A percentile compares a stretch with the other conserved stretches of the same genome.
These are phyloP conservation scores for Paedocypris sp. DNA, from an alignment of 2,113 vertebrate species.

Conservation along the genomic window DNA sequence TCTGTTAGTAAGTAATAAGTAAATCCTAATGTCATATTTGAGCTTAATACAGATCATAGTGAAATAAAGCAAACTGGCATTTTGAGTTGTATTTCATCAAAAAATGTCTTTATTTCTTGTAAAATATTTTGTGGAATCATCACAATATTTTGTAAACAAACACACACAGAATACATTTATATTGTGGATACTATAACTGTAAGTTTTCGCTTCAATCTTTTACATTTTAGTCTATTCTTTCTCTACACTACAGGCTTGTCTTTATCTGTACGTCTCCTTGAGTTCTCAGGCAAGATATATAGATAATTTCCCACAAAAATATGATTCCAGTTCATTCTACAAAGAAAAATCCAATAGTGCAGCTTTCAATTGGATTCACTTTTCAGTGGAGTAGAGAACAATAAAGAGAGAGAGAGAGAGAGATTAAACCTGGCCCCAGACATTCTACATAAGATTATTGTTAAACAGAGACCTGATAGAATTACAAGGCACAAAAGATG, in stretches of 20 bases:
- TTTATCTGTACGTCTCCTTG: slow-evolving; percentile 84
- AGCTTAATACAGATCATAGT: too few species aligned
- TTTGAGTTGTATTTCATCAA: too few species aligned
- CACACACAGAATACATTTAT: too few species aligned
- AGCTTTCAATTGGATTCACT: slow-evolving; percentile 87
- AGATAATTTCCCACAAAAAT: slow-evolving; percentile 98
- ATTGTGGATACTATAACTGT: too few species aligned
- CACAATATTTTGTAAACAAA: too few species aligned
- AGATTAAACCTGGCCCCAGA: slow-evolving; percentile 76
- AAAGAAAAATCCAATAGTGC: slow-evolving; percentile 88
- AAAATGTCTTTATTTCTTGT: too few species aligned
- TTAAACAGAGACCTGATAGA: slow-evolving; percentile 85
- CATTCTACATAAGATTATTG: slow-evolving; percentile 79
- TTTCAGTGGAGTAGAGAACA: slow-evolving; percentile 93
- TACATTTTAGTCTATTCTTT: slow-evolving; percentile 22
- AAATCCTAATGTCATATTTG: too few species aligned
- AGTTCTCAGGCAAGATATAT: slow-evolving; percentile 92
- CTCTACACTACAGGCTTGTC: slow-evolving; percentile 69
- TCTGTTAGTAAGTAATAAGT: too few species aligned
- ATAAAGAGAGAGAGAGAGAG: slow-evolving; percentile 85
- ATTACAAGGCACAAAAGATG: slow-evolving; percentile 93
- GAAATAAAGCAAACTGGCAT: too few species aligned
- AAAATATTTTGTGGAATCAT: too few species aligned
- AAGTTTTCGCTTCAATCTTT: slow-evolving; percentile 22
- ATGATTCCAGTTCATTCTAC: slow-evolving; percentile 93